These are phyloP conservation scores for Colletes latitarsis DNA, from an alignment of 1,140 invertebrate genomes.

Conservation along the genomic window DNA sequence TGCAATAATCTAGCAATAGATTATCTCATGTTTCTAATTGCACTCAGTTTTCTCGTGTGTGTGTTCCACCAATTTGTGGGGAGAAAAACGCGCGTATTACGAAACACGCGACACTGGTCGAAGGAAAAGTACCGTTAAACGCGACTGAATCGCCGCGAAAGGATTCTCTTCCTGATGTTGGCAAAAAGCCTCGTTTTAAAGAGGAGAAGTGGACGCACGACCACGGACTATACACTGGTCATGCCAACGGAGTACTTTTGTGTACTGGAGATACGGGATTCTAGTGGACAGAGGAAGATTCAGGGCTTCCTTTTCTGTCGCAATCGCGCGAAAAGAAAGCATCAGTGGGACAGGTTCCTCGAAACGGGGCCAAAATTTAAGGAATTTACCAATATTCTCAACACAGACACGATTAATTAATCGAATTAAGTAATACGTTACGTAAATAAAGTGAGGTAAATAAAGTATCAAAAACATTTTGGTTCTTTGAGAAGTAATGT, in stretches of 20 bases:
- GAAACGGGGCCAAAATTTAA: not conserved
- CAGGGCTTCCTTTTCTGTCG: constrained; percentile 48
- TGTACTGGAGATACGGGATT: constrained; percentile 38
- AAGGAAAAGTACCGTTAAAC: not conserved
- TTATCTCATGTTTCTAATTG: not conserved
- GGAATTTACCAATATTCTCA: too few relatives aligned
- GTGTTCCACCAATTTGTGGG: too few relatives aligned
- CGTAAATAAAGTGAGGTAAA: too few relatives aligned
- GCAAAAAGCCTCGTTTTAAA: constrained; percentile 51
- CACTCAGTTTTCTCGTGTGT: not conserved
- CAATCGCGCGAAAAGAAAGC: constrained; percentile 35
- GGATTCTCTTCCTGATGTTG: constrained; percentile 40
- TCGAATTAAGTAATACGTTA: too few relatives aligned
- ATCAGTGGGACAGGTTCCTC: not conserved
- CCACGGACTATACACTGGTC: constrained; percentile 29
- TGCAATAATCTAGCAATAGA: not conserved
- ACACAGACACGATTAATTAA: too few relatives aligned
- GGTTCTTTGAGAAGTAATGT: too few relatives aligned
- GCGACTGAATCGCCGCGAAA: constrained; percentile 21
- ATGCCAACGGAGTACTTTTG: constrained; percentile 55
- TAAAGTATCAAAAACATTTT: too few relatives aligned
- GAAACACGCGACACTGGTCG: not conserved
- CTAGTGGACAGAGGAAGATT: constrained; percentile 52
- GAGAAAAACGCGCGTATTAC: constrained; percentile 10
- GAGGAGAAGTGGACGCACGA: constrained; percentile 48